Evolutionary conservation across 2,113 vertebrate species (phyloP).

Genomic region (Phalacrocorax brasilianus): DNA sequence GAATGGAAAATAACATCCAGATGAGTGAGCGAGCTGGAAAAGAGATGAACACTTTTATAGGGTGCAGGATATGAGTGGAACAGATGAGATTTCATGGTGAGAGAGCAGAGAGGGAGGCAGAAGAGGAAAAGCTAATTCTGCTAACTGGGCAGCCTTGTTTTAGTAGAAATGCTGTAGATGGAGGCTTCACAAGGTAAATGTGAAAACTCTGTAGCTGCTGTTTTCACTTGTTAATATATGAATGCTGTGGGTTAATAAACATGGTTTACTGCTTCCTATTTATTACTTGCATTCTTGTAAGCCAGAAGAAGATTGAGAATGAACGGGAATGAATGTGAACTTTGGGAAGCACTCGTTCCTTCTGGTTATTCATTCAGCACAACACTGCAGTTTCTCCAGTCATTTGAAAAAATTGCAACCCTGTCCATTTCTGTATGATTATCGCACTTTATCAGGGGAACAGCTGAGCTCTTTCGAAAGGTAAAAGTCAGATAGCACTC

Average conservation of each 20-base stretch:
- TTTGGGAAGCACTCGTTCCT: slow-evolving; percentile 17
- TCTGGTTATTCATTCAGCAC: slow-evolving; percentile 39
- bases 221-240: slow-evolving; percentile 34
- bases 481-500: slow-evolving; percentile 48
- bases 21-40: background rate
- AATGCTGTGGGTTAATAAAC: slow-evolving; percentile 36
- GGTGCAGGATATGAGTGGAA: background rate
- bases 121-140: background rate
- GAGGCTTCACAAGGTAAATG: background rate
- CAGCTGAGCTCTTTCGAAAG: slow-evolving; percentile 36
- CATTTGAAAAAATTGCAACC: slow-evolving; percentile 32
- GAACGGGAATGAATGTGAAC: slow-evolving; percentile 46
- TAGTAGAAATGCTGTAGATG: background rate
- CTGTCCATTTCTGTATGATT: slow-evolving; percentile 33
- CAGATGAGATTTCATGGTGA: slow-evolving; percentile 7
- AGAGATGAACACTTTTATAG: background rate
- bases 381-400: background rate
- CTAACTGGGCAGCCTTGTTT: background rate
- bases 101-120: background rate
- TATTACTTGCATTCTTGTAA: background rate
- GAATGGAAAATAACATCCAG: background rate
- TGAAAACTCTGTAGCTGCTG: background rate
- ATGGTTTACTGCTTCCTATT: slow-evolving; percentile 13
- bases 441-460: slow-evolving; percentile 44
- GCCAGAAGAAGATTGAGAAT: slow-evolving; percentile 3